Percentiles rank a stretch among this genome's conserved stretches.
Evolutionary conservation across 2,888 invertebrate genomes (phyloP).

Genomic region (Proisotoma minuta): DNA sequence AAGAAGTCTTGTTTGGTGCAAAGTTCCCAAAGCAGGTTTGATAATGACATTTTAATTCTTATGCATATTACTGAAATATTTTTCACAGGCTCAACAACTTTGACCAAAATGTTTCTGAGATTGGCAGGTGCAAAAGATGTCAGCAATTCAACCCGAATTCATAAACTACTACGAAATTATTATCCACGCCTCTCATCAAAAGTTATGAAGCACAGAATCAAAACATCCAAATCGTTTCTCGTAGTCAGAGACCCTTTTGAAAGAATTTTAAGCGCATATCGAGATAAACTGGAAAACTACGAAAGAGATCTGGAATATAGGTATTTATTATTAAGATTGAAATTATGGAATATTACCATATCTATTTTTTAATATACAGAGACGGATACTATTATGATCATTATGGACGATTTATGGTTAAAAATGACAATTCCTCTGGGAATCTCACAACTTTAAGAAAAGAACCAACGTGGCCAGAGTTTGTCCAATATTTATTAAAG

Average conservation of each 20-base stretch:
- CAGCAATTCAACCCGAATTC: constrained; percentile 37
- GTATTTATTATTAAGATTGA: constrained; percentile 11
- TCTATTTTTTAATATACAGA: constrained; percentile 16
- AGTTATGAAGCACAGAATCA: constrained; percentile 28
- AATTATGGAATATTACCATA: neutral
- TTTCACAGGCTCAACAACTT: constrained; percentile 41
- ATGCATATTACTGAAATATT: neutral
- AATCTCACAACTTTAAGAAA: constrained; percentile 12
- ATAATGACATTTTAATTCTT: neutral
- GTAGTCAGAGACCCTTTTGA: constrained; percentile 45
- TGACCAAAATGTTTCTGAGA: constrained; percentile 40
- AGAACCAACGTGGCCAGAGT: constrained; percentile 40
- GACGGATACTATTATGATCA: constrained; percentile 45
- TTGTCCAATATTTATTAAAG: constrained; percentile 36
- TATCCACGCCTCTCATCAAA: constrained; percentile 31
- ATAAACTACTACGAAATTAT: constrained; percentile 37
- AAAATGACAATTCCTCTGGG: neutral
- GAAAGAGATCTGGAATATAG: constrained; percentile 37
- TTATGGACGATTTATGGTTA: constrained; percentile 41
- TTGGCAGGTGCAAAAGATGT: constrained; percentile 35
- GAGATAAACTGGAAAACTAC: constrained; percentile 42
- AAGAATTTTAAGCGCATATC: constrained; percentile 41
- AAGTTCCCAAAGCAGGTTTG: constrained; percentile 39
- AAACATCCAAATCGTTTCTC: constrained; percentile 33
- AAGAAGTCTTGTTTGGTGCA: constrained; percentile 41